Percentiles rank a stretch among this genome's conserved stretches.
phyloP scores from a whole-genome alignment of 2,797 vertebrate species.

The Cryptoblepharus egeriae region DNA sequence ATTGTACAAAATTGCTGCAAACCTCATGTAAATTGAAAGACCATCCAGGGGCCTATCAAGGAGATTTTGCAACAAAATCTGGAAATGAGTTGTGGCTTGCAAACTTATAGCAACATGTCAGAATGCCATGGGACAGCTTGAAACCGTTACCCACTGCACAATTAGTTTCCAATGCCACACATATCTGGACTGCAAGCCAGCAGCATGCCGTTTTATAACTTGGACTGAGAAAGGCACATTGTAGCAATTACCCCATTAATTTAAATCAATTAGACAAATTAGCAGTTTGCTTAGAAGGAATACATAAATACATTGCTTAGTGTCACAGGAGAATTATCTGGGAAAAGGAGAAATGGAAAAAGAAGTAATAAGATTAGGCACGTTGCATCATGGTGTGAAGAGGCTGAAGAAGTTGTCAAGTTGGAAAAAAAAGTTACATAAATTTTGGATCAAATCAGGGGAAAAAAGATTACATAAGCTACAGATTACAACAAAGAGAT shows the following conservation, averaged over 20 bases:
- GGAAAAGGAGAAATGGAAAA: no score
- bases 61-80: not conserved
- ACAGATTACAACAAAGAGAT: no score
- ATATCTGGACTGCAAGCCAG: not conserved
- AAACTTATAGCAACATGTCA: constrained; percentile 5
- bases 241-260: constrained; percentile 30
- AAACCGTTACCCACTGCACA: constrained; percentile 11
- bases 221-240: not conserved
- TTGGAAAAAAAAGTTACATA: no score
- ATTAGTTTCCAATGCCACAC: constrained; percentile 26
- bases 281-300: constrained; percentile 52
- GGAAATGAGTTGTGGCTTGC: not conserved
- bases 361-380: no score
- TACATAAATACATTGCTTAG: no score
- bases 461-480: no score
- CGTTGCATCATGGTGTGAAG: no score
- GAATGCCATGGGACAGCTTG: constrained; percentile 9
- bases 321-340: no score
- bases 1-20: not conserved
- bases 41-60: not conserved
- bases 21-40: not conserved
- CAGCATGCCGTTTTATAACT: constrained; percentile 6
- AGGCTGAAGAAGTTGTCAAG: no score
- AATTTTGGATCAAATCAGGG: no score
- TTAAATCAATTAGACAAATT: constrained; percentile 59